Evolutionary conservation across 2,888 invertebrate genomes (phyloP).

Genomic region (Melitaea athalia): DNA sequence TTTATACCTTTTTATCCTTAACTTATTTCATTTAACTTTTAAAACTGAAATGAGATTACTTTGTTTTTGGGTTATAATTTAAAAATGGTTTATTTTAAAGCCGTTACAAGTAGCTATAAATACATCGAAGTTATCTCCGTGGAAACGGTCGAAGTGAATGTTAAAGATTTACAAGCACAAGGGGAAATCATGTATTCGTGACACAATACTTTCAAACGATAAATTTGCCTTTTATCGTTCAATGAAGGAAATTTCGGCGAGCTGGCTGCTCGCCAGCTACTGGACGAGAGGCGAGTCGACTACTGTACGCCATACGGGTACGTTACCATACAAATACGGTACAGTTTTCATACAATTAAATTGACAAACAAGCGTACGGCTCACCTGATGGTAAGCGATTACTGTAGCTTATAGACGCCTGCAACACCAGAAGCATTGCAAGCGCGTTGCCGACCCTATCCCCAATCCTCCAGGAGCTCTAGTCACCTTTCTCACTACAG

Average conservation of each 20-base stretch:
- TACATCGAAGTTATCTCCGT: neutral
- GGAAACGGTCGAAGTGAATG: neutral
- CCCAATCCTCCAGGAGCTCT: no score
- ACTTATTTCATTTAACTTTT: neutral
- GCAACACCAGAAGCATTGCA: no score
- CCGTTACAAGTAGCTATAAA: neutral
- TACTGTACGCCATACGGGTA: neutral
- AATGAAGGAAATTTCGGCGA: conserved; percentile 25
- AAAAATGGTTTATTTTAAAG: neutral
- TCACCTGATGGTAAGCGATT: no score
- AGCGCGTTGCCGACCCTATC: no score
- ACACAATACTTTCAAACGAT: conserved; percentile 19
- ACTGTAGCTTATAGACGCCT: no score
- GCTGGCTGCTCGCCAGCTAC: conserved; percentile 21
- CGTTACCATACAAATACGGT: neutral
- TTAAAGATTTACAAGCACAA: conserved; percentile 4
- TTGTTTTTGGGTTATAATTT: neutral
- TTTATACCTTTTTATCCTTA: no score
- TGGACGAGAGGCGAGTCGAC: conserved; percentile 11
- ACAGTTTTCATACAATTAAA: neutral
- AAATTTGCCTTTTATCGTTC: conserved; percentile 31
- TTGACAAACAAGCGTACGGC: no score
- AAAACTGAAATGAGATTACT: neutral
- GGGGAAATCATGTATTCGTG: conserved; percentile 13
- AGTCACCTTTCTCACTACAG: no score